These are phyloP conservation scores for Macrobrachium rosenbergii DNA, from an alignment of 1,140 invertebrate species.

Conservation along the genomic window DNA sequence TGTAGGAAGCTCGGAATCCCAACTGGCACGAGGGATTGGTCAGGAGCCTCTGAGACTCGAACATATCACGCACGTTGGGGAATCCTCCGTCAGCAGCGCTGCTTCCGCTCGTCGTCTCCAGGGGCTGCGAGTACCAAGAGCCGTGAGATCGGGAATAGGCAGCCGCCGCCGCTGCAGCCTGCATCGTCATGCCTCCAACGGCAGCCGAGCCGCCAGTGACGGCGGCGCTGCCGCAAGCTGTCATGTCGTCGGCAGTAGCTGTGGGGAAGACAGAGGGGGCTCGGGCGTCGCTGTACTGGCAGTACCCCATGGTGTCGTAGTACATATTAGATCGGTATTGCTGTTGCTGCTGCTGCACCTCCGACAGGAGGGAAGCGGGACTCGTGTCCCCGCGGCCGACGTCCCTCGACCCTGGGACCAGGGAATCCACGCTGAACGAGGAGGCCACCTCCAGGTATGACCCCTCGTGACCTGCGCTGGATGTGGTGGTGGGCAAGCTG, in stretches of 20 bases:
- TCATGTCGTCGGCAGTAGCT: slow-evolving; percentile 48
- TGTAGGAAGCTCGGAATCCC: slow-evolving; percentile 66
- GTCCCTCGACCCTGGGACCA: slow-evolving; percentile 65
- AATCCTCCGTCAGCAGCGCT: slow-evolving; percentile 47
- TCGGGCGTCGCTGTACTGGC: slow-evolving; percentile 60
- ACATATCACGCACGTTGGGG: slow-evolving; percentile 66
- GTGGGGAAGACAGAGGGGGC: slow-evolving; percentile 48
- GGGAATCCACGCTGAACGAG: slow-evolving; percentile 67
- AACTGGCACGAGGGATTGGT: slow-evolving; percentile 66
- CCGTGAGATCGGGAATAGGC: slow-evolving; percentile 60
- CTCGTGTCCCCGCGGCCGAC: slow-evolving; percentile 51
- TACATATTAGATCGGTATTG: slow-evolving; percentile 64
- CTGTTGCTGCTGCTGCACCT: slow-evolving; percentile 62
- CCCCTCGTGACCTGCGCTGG: slow-evolving; percentile 55
- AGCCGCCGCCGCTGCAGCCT: slow-evolving; percentile 59
- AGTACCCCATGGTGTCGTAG: slow-evolving; percentile 66
- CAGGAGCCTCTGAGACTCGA: slow-evolving; percentile 65
- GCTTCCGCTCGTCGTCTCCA: slow-evolving; percentile 44
- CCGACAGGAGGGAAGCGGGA: slow-evolving; percentile 33
- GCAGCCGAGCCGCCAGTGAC: slow-evolving; percentile 52
- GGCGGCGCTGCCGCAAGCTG: slow-evolving; percentile 51
- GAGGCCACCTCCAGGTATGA: slow-evolving; percentile 61
- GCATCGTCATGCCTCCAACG: slow-evolving; percentile 53
- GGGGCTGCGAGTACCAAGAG: slow-evolving; percentile 58
- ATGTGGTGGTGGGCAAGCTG: slow-evolving; percentile 33